Percentiles rank a stretch among this genome's conserved stretches.
phyloP scores from a whole-genome alignment of 2,888 invertebrate genomes.

The Pecten maximus region DNA sequence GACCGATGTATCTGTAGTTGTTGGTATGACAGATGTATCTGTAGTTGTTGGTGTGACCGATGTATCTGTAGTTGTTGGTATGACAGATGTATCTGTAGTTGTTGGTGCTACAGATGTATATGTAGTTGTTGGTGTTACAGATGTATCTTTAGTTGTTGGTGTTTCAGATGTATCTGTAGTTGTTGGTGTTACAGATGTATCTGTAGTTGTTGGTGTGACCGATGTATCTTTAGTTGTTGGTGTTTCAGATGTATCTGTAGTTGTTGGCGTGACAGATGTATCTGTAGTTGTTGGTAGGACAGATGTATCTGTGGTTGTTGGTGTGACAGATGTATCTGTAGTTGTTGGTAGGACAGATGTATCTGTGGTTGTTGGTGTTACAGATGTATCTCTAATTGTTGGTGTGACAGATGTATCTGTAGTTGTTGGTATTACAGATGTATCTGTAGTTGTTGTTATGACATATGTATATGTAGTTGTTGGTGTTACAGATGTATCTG shows the following conservation, averaged over 20 bases:
- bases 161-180: background rate
- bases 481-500: background rate
- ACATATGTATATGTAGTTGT: background rate
- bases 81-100: background rate
- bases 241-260: background rate
- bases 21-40: background rate
- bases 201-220: slow-evolving; percentile 10
- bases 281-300: background rate
- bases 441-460: slow-evolving; percentile 1
- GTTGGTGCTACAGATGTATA: background rate
- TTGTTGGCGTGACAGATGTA: background rate
- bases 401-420: background rate
- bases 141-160: background rate
- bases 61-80: background rate
- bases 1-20: background rate
- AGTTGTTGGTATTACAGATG: too few species aligned
- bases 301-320: background rate
- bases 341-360: background rate
- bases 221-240: background rate
- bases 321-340: background rate
- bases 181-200: background rate
- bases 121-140: too few species aligned
- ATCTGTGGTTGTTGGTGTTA: background rate
- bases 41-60: too few species aligned
- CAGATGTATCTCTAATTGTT: background rate